Evolutionary conservation across 2,888 invertebrate genomes (phyloP), one percentile per base, ranked within the genome.

Genomic region (Chelonus formosanus): DNA sequence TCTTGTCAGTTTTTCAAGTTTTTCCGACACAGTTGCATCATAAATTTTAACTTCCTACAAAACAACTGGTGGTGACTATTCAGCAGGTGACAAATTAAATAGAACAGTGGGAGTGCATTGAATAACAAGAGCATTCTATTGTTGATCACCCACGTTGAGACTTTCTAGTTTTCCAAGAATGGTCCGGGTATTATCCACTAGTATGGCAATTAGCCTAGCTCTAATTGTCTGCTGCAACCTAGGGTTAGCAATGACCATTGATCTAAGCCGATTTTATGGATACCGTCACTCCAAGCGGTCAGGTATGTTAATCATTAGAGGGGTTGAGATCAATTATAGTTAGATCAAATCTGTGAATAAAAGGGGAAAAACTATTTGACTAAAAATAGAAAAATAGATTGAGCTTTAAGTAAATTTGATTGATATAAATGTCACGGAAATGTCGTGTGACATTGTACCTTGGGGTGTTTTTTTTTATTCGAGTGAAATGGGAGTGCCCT

Each of bases 221-320:
- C 81, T 84, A 69, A 76, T 80, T 70, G 75, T 76, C 69, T 88
- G 90, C 84, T 88, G 90, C 78, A 87, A 90, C 75, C 87, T 90
- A 78, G 91, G 91, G 57, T 88, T 89, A 64, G 89, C 89, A 75
- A 87, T 88, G 81, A 91, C 92, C 72, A 89, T 94, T 75, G 94
- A 94, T 86, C 88, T 94, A 76, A 92, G 91, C 85, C 89, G 91
- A 71, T 89, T 94, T 65, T 94, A 94, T 79, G 93, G 93, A 20
- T 93, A 93, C 81, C 85, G 89, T 74, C 89, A 89, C 79, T 87
- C 89, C 70, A 92, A 92, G 81, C 86, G 92, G 74, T 89, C 90
- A 75, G 91, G 92, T 92, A 79, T 20, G 20, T 20, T 20, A 20
- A 20, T 20, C 20, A 20, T 20, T 1, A 20, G 20, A 20, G 20